phyloP scores from a whole-genome alignment of 2,888 invertebrate species.

The Meloe dianella region DNA sequence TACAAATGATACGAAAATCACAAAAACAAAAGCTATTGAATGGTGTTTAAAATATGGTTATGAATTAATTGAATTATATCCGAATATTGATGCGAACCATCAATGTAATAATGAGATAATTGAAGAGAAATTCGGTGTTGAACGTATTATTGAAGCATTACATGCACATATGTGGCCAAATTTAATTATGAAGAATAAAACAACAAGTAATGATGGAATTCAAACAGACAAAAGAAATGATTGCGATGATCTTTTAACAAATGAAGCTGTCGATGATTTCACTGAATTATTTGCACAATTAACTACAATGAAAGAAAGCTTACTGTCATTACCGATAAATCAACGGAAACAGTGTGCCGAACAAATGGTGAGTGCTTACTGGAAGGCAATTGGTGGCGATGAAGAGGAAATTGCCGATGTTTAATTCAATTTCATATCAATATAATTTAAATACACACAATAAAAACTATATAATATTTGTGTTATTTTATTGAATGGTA shows the following conservation, averaged over 20 bases:
- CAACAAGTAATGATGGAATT: slow-evolving; percentile 22
- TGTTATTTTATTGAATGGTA: too few species aligned
- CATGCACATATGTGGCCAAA: slow-evolving; percentile 78
- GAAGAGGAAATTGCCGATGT: slow-evolving; percentile 69
- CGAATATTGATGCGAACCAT: slow-evolving; percentile 52
- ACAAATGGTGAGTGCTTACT: slow-evolving; percentile 74
- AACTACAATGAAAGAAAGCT: slow-evolving; percentile 71
- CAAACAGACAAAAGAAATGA: slow-evolving; percentile 19
- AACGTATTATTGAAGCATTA: slow-evolving; percentile 72
- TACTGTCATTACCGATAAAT: slow-evolving; percentile 66
- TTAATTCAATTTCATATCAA: slow-evolving; percentile 35
- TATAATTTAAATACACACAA: neutral
- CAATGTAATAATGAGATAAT: slow-evolving; percentile 62
- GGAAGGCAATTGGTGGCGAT: slow-evolving; percentile 77
- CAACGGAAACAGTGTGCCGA: slow-evolving; percentile 74
- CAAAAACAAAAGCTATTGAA: slow-evolving; percentile 59
- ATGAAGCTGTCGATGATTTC: slow-evolving; percentile 61
- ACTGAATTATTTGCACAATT: slow-evolving; percentile 71
- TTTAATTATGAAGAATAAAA: slow-evolving; percentile 61
- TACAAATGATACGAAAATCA: slow-evolving; percentile 56
- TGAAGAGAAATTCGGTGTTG: slow-evolving; percentile 68
- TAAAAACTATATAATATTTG: too few species aligned
- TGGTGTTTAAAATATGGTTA: slow-evolving; percentile 74
- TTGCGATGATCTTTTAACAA: too few species aligned
- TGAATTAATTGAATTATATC: slow-evolving; percentile 72